Base-by-base conservation (phyloP, 2,113 vertebrate genomes). In the Dryoscopus gambensis region DNA sequence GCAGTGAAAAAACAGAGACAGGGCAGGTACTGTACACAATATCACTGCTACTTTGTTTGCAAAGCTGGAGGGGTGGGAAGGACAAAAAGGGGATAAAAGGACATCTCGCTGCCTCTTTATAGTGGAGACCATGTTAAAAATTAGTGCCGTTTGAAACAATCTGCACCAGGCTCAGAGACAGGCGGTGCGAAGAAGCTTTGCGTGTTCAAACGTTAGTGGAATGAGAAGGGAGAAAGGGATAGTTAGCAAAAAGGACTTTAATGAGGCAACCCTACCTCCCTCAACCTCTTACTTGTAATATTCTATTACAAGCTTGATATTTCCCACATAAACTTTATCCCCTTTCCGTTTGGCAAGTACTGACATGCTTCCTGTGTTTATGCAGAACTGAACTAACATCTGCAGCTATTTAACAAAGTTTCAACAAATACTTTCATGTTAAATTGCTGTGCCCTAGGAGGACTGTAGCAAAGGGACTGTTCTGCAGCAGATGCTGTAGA, bases 1-100 rank as follows among this genome's bases (percentile, higher is more conserved):
- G 99, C 97, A 99, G 99, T 40, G 99, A 99, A 52, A 99, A 99
- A 94, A 99, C 99, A 0, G 99, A 99, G 91, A 97, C 98, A 0
- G 99, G 99, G 49, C 99, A 99, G 98, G 99, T 99, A 79, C 80
- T 62, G 59, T 16, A 2, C 10, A 5, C 47, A 15, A 6, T 20
- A 21, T 73, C 37, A 19, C 12, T 30, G 14, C 10, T 5, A 4
- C 15, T 63, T 59, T 5, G 0, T 62, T 62, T 49, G 35, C 22
- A 27, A 19, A 84, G n/a, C 46, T 73, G 55, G 20, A 73, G 11
- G 35, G 37, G 27, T 46, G 7, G 46, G 28, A 52, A n/a, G 15
- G 85, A 73, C 10, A 40, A 71, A 60, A 87, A 79, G 17, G 13
- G 10, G 8, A 19, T 40, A 33, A 46, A 82, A 49, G 37, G 28